phyloP scores from a whole-genome alignment of 2,113 vertebrate species.

The Odobenus rosmarus region DNA sequence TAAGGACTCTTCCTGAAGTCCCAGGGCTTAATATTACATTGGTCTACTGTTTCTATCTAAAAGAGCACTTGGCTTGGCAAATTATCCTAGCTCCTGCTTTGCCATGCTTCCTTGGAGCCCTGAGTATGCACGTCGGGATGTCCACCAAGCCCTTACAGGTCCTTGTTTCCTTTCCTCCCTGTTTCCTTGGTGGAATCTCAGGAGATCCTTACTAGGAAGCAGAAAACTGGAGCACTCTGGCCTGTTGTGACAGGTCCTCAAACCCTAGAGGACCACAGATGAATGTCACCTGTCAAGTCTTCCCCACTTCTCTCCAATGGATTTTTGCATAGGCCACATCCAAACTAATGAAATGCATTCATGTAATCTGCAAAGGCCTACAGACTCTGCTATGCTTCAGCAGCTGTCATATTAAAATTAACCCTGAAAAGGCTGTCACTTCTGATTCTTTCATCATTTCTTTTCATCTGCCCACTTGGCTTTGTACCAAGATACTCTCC shows the following conservation, averaged over 20 bases:
- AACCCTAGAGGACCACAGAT: background rate
- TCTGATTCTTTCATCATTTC: conserved; percentile 66
- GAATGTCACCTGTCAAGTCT: conserved; percentile 18
- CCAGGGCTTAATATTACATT: background rate
- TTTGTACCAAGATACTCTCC: conserved; percentile 35
- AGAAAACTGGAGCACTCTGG: conserved; percentile 4
- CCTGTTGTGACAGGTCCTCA: conserved; percentile 9
- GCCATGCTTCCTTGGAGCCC: background rate
- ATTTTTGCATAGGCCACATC: conserved; percentile 46
- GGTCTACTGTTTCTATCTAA: conserved; percentile 16
- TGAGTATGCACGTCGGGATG: background rate
- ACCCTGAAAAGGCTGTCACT: conserved; percentile 63
- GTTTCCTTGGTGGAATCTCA: conserved; percentile 41
- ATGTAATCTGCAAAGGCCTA: conserved; percentile 40
- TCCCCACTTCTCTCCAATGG: background rate
- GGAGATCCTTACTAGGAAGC: conserved; percentile 45
- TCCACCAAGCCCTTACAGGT: background rate
- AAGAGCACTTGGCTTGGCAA: background rate
- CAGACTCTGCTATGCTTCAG: conserved; percentile 45
- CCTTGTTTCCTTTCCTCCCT: background rate
- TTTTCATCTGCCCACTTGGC: conserved; percentile 44
- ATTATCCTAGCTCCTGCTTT: conserved; percentile 4
- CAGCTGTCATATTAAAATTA: conserved; percentile 59
- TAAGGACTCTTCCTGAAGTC: conserved; percentile 11
- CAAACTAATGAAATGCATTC: conserved; percentile 34